Conservation (phyloP, 2,888 invertebrate species). For the Adineta ricciae region DNA sequence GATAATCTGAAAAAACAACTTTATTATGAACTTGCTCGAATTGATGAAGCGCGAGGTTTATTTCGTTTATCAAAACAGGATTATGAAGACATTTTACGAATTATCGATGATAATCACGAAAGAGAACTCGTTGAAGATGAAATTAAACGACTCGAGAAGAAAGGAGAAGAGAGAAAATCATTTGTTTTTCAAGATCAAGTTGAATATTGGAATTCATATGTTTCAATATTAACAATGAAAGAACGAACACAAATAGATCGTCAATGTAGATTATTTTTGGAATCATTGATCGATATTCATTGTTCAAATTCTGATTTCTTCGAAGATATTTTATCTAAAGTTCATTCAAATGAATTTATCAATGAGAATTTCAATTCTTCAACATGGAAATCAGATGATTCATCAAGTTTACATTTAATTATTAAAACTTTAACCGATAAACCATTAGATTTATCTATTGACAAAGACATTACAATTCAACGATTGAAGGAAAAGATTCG, state of each 20-base stretch:
- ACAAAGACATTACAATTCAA: not conserved
- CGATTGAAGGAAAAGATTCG: not conserved
- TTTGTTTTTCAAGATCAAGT: not conserved
- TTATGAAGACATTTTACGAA: not conserved
- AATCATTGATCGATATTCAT: no score
- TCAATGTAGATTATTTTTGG: no score
- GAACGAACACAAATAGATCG: not conserved
- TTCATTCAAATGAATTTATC: not conserved
- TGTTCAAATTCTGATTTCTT: no score
- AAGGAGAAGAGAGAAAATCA: not conserved
- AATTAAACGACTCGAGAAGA: not conserved
- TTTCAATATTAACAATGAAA: not conserved
- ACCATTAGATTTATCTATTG: not conserved
- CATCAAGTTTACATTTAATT: not conserved
- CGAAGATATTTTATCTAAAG: no score
- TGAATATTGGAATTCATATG: not conserved
- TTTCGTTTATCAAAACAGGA: not conserved
- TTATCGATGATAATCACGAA: not conserved
- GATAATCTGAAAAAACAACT: not conserved
- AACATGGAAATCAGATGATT: not conserved
- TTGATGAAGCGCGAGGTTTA: not conserved
- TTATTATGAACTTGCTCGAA: not conserved
- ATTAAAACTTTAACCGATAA: not conserved
- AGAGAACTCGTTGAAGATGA: not conserved
- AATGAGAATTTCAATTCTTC: not conserved